Evolutionary conservation across 2,113 vertebrate genomes (phyloP), one percentile per base, ranked within the genome.

Genomic region (Oceanites oceanicus): DNA sequence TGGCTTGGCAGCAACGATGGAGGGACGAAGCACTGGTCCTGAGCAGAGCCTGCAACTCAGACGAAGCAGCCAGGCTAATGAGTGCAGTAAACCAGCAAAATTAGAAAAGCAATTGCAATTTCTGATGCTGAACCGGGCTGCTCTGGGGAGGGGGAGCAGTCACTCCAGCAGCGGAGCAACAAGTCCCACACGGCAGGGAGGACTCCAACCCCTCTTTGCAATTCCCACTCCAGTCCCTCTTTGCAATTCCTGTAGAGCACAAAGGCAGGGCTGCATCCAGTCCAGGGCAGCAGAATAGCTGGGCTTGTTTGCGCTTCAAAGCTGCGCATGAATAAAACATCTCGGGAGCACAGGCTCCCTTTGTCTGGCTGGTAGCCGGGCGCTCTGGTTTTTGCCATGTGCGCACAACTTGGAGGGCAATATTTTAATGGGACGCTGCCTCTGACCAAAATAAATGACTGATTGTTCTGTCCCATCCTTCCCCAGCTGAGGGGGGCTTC

Each of bases 251-350:
- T 38, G 38, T 38, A 10, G 78, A 71, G 79, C 89, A 94, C 95
- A 87, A 94, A 94, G 86, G 58, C 85, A 53, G 49, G 38, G 74
- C 75, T 79, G 67, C 52, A 1, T 3, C 5, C 3, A 26, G 45
- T 2, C 25, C 15, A 0, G 82, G 71, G 47, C 67, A 25, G 88
- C 80, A 9, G 83, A 59, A 95, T 15, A 75, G 10, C 73, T 3
- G 14, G 36, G 63, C 67, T 86, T 92, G 91, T 95, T 92, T 74
- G 91, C 1, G 34, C 79, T 76, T 27, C 58, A 4, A 21, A 78
- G 74, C 85, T 56, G 14, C 1, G 4, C 91, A 74, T 94, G 96
- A 96, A 97, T 96, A 95, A 96, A 96, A 95, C 86, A 96, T 91
- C 86, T 15, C n/a, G 1, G 70, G 58, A 50, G 91, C 68, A 91